Conservation (phyloP, 2,888 invertebrate genomes). For the Spilosoma lubricipeda region DNA sequence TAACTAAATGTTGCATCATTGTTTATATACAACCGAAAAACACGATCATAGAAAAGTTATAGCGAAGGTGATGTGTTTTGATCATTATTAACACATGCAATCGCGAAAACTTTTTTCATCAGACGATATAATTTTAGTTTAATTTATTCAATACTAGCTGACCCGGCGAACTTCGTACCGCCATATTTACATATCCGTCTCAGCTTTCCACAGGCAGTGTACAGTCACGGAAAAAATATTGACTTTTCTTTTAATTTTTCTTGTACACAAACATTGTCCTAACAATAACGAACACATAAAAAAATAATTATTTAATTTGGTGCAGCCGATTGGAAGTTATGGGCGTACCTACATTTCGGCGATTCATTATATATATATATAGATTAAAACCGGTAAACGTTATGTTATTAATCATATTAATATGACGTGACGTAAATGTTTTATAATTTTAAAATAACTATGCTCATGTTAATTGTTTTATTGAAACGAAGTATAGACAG, state of each 20-base stretch:
- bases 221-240: no score
- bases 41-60: slow-evolving; percentile 17
- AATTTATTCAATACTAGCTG: slow-evolving; percentile 3
- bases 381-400: neutral
- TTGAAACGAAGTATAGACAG: neutral
- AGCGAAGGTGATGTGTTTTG: slow-evolving; percentile 24
- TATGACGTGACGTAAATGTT: neutral
- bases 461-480: neutral
- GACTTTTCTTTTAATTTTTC: no score
- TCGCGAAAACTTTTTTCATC: slow-evolving; percentile 60
- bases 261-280: no score
- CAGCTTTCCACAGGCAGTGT: no score
- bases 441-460: neutral
- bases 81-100: slow-evolving; percentile 45
- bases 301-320: no score
- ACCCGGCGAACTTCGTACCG: no score
- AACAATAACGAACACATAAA: no score
- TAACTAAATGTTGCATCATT: slow-evolving; percentile 56
- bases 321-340: no score
- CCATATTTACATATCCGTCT: no score
- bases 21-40: slow-evolving; percentile 32
- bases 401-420: neutral
- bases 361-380: no score
- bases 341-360: no score
- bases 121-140: slow-evolving; percentile 28